These are phyloP conservation scores for Oryzias curvinotus DNA, from an alignment of 2,113 vertebrate genomes.

Conservation along the genomic window DNA sequence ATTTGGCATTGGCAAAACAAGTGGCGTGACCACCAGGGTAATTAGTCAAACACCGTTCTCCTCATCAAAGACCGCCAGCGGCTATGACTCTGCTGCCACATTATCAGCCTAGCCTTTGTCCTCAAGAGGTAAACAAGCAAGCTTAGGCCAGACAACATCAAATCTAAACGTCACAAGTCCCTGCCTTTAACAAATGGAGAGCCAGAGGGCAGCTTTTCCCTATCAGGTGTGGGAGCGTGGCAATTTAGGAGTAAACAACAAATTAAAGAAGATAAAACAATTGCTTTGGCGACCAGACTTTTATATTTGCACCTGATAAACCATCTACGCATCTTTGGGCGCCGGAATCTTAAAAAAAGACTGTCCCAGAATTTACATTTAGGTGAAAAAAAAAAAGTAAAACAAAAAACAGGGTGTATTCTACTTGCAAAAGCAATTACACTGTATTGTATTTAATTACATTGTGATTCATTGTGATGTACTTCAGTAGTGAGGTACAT, in stretches of 20 bases:
- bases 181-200: constrained; percentile 46
- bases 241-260: constrained; percentile 44
- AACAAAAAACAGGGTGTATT: too few species aligned
- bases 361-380: too few species aligned
- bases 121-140: constrained; percentile 65
- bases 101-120: constrained; percentile 59
- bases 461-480: too few species aligned
- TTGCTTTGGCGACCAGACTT: constrained; percentile 13
- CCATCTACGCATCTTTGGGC: background rate
- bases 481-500: too few species aligned
- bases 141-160: constrained; percentile 60
- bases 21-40: constrained; percentile 60
- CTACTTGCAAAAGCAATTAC: too few species aligned
- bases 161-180: constrained; percentile 56
- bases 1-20: constrained; percentile 51
- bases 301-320: constrained; percentile 18
- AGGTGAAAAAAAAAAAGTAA: too few species aligned
- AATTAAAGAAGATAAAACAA: constrained; percentile 44
- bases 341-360: too few species aligned
- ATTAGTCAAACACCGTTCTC: constrained; percentile 69
- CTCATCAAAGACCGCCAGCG: constrained; percentile 65
- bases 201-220: constrained; percentile 46
- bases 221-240: constrained; percentile 40
- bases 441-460: too few species aligned
- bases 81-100: constrained; percentile 64